phyloP scores from a whole-genome alignment of 35 echinoderm and acorn worm genomes.

The Apostichopus japonicus region DNA sequence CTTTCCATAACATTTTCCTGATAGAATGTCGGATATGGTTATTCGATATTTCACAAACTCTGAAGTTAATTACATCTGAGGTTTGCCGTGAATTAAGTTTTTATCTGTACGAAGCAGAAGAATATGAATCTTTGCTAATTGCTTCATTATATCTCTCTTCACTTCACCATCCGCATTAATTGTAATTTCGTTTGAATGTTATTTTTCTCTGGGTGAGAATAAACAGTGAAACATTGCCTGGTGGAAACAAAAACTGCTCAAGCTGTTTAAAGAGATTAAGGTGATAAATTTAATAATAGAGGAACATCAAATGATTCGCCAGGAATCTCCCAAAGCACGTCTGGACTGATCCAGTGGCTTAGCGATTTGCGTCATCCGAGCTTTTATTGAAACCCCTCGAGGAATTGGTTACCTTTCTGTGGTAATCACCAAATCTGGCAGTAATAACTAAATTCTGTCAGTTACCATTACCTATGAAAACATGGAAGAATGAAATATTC shows the following conservation, averaged over 20 bases:
- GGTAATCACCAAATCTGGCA: not conserved
- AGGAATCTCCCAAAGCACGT: constrained; percentile 22
- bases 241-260: no score
- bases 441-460: constrained; percentile 19
- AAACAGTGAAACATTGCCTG: not conserved
- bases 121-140: not conserved
- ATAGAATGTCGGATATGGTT: no score
- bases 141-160: not conserved
- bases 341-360: not conserved
- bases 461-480: constrained; percentile 28
- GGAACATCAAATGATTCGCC: not conserved
- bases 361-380: constrained; percentile 20
- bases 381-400: not conserved
- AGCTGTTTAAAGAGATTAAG: no score
- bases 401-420: not conserved
- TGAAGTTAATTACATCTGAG: not conserved
- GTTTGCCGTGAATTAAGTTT: not conserved
- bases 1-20: no score
- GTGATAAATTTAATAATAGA: constrained; percentile 21
- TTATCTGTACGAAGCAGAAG: not conserved
- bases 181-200: not conserved
- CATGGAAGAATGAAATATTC: not conserved
- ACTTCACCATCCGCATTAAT: not conserved
- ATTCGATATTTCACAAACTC: not conserved
- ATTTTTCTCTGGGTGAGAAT: not conserved